phyloP scores from a whole-genome alignment of 2,113 vertebrate species.

The human region GRCh38 chr3:17804501-17805000 shows the following conservation, averaged over 20 bases:
- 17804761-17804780: background rate
- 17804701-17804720: background rate
- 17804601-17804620: background rate
- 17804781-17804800: background rate
- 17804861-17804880: background rate
- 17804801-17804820: background rate
- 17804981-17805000: background rate
- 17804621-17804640: background rate
- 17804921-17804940: background rate
- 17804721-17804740: background rate
- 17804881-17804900: conserved; percentile 7
- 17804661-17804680: background rate
- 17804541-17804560: background rate
- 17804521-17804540: background rate
- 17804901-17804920: background rate
- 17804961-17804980: background rate
- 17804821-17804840: background rate
- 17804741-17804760: background rate
- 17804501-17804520: background rate
- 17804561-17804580: background rate
- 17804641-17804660: background rate
- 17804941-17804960: background rate
- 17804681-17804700: background rate
- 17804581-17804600: background rate
- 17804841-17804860: background rate